Base-by-base conservation (phyloP, 2,797 vertebrate species). In the Sparidentex hasta region DNA sequence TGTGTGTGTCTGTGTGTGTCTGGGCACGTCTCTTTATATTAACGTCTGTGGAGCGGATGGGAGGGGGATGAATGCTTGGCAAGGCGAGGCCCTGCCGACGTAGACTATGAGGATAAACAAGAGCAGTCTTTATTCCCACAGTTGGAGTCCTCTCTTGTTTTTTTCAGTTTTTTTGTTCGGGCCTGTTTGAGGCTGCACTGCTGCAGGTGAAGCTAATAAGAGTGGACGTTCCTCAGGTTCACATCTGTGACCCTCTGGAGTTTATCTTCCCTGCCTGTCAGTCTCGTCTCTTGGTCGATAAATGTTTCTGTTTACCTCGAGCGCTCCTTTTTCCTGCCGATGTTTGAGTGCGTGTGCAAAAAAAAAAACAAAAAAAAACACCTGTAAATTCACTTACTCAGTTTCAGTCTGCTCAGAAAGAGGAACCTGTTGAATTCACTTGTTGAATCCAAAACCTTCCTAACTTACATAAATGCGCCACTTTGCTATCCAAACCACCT, bases 141-240 rank as follows among this genome's bases (percentile, higher is more conserved):
- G 75, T 90, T 83, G 76, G 82, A 88, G 76, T 83, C 78, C 77
- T 74, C 59, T n/a, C 75, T 70, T 62, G 56, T 25, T 70, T 84
- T 82, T 75, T 61, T 81, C 57, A 74, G 6, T 7, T 21, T 29
- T 41, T 47, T 44, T 65, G 84, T 63, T 76, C 38, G 71, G 46
- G 72, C 58, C 68, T 74, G 76, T 78, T 85, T 0, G 78, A 84
- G 71, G 73, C 57, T 56, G 71, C 63, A 6, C 55, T 67, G 67
- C 80, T 23, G 81, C 89, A 86, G 84, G 89, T 93, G 91, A 91
- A 88, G 86, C 85, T 93, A 91, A 93, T 91, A 68, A 67, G 81
- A 88, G 59, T 83, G 82, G 90, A 93, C 88, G 47, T 92, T 84
- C 85, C 81, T 57, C 41, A 83, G 76, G 85, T 88, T 91, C 87